Evolutionary conservation across 2,113 vertebrate species (phyloP), one percentile per base, ranked within the genome.

Genomic region (Hystrix cristata): DNA sequence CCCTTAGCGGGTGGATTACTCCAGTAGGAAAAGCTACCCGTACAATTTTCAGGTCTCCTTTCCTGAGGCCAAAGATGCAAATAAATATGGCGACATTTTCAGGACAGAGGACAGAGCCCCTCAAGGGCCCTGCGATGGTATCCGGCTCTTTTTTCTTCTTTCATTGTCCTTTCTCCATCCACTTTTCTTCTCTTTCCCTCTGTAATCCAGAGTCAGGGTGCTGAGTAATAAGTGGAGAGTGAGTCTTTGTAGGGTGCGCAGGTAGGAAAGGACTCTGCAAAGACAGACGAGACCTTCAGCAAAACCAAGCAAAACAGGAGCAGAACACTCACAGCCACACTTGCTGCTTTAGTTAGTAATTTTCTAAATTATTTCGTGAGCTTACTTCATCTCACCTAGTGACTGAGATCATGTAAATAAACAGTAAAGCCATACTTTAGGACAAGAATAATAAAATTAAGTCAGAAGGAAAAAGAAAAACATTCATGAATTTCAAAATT

Each of bases 401-500:
- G 64, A 88, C 23, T 88, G 53, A 46, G 25, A 94, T 64, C 34
- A 57, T 34, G 34, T 1, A 84, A 48, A n/a, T 48, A 64, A 74
- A 43, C 25, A 72, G 65, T 23, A 3, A 89, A 82, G 74, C 14
- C 72, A 31, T 64, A 31, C 13, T 60, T 87, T 57, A 78, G 38
- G 15, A 74, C 1, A 34, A 46, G n/a, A 93, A 93, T 86, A 69
- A 74, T 82, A 62, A 81, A 82, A 74, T 27, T 87, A 92, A 94
- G 8, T 14, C 1, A 0, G 71, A 72, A 72, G 55, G 16, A 7
- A 60, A 79, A 59, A 79, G 48, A 64, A 57, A 34, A 23, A 29
- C 86, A 78, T 55, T 95, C 0, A 94, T 12, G 14, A 85, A 76
- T 97, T 97, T 95, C 18, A 95, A 97, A 95, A 96, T 87, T 79